Base-by-base conservation (phyloP, 2,113 vertebrate species). In the Limanda limanda region DNA sequence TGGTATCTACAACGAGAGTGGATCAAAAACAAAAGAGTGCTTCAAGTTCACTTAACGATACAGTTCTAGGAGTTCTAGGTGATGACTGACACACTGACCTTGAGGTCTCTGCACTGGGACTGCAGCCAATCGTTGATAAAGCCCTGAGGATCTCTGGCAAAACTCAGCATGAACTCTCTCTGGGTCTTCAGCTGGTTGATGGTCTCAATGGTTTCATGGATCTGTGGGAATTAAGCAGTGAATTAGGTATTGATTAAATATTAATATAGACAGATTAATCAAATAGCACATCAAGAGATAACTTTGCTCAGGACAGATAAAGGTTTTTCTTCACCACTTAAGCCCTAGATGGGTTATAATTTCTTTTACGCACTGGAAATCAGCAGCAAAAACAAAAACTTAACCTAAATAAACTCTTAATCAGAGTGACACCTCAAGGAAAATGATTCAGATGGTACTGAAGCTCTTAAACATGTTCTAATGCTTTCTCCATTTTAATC, bases 111-210 rank as follows among this genome's bases (percentile, higher is more conserved):
- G 94, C 98, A 99, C 93, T 99, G 98, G 45, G 98, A 99, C 94
- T 99, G 98, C 55, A 99, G 96, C 98, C 98, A 99, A 89, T 99
- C 98, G 0, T 99, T 99, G 95, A 99, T 99, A 94, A 99, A 99
- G 88, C 98, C 98, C 93, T 99, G 98, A 84, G 98, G 98, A 90
- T 99, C 98, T 88, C 97, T 95, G 91, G 98, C 98, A 81, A 99
- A 99, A 90, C 96, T 99, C 91, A 99, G 92, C 98, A 99, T 99
- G 94, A 99, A 99, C 92, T 99, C 98, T 2, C 98, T 94, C 94
- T 99, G 98, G 48, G 97, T 99, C 95, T 99, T 99, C 95, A 99
- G 95, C 88, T 99, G 98, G 94, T 99, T 99, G 86, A 99, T 99
- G 78, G 98, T 99, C 94, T 99, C 98, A 65, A 99, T 99, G 47